Evolutionary conservation across 1,140 invertebrate species (phyloP), one percentile per base, ranked within the genome.

Genomic region (Steinernema khuongi): DNA sequence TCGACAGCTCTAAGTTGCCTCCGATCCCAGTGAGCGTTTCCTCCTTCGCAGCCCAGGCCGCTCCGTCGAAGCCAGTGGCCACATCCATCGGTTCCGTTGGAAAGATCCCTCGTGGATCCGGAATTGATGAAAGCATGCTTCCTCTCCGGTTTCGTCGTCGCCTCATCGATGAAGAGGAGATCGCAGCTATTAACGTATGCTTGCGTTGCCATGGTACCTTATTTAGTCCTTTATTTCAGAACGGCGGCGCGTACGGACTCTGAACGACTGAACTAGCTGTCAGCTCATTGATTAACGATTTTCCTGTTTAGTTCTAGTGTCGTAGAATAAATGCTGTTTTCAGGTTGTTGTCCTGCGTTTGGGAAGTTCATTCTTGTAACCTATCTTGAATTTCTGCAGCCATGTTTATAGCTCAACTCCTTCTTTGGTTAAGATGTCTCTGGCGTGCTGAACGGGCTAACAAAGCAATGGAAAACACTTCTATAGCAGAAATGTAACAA

Each of bases 181-280:
- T 80, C 70, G 78, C 73, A 68, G 73, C 76, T 26, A 83, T 83
- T 69, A 83, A 83, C 71, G 81, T 83, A 73, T 60, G 72, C 67
- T 74, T 22, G 28, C 31, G 74, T 68, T 30, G 28, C 41, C 26
- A 69, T 70, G 44, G 66, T 36, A 36, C 30, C 66, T 28, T 71
- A 28, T 33, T 28, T n/a, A 66, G 31, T 43, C 18, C 33, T 66
- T 50, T 70, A 29, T 71, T 77, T 17, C 32, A 68, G 36, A 76
- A 81, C 41, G 32, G 74, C 19, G 72, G 71, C 66, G 44, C 68
- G 30, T 73, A 73, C 66, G 68, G 32, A 43, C 66, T 66, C 67
- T 73, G 41, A 68, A 31, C 19, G 43, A 22, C 1, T 41, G 19
- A 17, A 70, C 1, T 41, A 4, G 50, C 0, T 31, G 31, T 14